Evolutionary conservation across 2,113 vertebrate species (phyloP).

Genomic region (Aegotheles bennettii): DNA sequence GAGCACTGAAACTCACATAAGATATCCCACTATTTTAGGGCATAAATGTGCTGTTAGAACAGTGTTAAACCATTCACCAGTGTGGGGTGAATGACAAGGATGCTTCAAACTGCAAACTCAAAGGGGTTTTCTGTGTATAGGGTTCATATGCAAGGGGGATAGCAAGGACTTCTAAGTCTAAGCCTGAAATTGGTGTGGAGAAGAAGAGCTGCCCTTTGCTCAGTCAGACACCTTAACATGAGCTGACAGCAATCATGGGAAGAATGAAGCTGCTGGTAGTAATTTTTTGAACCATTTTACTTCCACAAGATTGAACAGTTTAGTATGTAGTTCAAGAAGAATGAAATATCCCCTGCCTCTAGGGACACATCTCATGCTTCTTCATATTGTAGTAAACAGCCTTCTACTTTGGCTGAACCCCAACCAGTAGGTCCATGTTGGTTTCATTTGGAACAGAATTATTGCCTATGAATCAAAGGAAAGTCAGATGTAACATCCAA

Average conservation of each 20-base stretch:
- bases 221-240: not conserved
- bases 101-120: not conserved
- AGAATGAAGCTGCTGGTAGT: not conserved
- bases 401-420: not conserved
- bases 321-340: not conserved
- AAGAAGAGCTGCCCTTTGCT: not conserved
- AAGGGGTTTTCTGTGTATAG: accelerated
- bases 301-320: not conserved
- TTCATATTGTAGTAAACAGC: not conserved
- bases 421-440: not conserved
- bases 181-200: not conserved
- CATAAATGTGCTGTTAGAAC: not conserved
- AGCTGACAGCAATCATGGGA: not conserved
- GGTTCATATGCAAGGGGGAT: not conserved
- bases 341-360: not conserved
- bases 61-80: not conserved
- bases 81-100: not conserved
- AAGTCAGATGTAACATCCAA: not conserved
- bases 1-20: not conserved
- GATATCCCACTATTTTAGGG: not conserved
- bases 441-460: not conserved
- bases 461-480: not conserved
- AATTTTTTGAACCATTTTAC: not conserved
- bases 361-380: not conserved
- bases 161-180: not conserved